phyloP scores from a whole-genome alignment of 2,113 vertebrate genomes.

The Anolis sagrei region DNA sequence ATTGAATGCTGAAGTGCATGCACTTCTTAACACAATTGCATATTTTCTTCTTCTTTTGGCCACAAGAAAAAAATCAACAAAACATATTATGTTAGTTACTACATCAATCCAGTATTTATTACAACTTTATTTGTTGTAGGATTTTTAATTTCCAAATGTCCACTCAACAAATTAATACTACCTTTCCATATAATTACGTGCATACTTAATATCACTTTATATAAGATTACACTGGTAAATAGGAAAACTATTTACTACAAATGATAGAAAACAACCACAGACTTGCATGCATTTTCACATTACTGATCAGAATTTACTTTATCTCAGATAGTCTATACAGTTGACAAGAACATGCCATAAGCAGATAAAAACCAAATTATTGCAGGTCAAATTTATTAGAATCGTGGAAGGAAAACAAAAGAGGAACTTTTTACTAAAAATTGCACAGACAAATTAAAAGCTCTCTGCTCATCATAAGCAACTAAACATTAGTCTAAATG shows the following conservation, averaged over 20 bases:
- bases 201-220: background rate
- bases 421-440: background rate
- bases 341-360: background rate
- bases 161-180: background rate
- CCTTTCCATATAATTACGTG: background rate
- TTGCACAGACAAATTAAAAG: background rate
- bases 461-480: background rate
- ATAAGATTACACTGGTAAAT: too few relatives aligned
- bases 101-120: background rate
- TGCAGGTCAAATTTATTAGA: background rate
- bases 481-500: background rate
- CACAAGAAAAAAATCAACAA: slow-evolving; percentile 19
- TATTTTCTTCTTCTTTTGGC: background rate
- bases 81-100: slow-evolving; percentile 32
- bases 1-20: background rate
- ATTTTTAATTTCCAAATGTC: background rate
- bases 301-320: too few relatives aligned
- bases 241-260: background rate
- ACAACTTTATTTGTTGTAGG: background rate
- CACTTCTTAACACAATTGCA: slow-evolving; percentile 2
- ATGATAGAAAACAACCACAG: background rate
- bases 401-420: background rate
- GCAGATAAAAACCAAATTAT: background rate
- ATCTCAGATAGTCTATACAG: background rate
- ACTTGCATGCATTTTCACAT: background rate